A percentile compares a stretch with the other conserved stretches of the same genome.
Evolutionary conservation across 2,113 vertebrate genomes (phyloP).

Genomic region (Carassius carassius): DNA sequence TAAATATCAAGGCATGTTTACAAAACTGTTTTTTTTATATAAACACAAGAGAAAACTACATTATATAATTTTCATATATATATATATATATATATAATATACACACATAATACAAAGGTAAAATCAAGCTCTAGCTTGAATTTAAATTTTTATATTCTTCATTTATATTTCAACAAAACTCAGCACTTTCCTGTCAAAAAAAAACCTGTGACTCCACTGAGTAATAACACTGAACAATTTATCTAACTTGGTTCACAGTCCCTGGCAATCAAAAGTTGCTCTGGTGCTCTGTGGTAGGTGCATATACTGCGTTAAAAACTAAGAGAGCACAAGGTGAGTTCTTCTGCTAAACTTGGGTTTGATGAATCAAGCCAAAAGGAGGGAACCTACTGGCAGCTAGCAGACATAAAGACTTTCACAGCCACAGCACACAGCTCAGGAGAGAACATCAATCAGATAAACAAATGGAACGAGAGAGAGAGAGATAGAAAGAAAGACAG

Average conservation of each 20-base stretch:
- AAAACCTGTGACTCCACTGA: not conserved
- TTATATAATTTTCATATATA: too few relatives aligned
- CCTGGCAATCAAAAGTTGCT: not conserved
- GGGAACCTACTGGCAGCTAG: conserved; percentile 28
- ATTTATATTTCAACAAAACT: not conserved
- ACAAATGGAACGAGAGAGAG: conserved; percentile 51
- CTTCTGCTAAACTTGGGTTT: conserved; percentile 23
- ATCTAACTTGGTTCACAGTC: conserved; percentile 21
- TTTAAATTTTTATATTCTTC: not conserved
- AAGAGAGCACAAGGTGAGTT: conserved; percentile 26
- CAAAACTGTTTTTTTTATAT: not conserved
- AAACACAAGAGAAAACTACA: too few relatives aligned
- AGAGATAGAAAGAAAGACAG: conserved; percentile 30
- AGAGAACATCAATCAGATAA: conserved; percentile 26
- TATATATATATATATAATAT: too few relatives aligned
- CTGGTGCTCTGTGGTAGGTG: conserved; percentile 16
- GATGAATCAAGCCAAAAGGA: conserved; percentile 46
- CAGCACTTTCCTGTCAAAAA: not conserved
- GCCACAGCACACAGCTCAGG: conserved; percentile 48
- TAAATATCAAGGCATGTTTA: not conserved
- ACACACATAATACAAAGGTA: too few relatives aligned
- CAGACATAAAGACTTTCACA: conserved; percentile 64
- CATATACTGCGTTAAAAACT: not conserved
- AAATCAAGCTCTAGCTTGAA: not conserved
- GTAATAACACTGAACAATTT: not conserved